phyloP scores from a whole-genome alignment of 2,888 invertebrate species.

The Drosophila histrio region DNA sequence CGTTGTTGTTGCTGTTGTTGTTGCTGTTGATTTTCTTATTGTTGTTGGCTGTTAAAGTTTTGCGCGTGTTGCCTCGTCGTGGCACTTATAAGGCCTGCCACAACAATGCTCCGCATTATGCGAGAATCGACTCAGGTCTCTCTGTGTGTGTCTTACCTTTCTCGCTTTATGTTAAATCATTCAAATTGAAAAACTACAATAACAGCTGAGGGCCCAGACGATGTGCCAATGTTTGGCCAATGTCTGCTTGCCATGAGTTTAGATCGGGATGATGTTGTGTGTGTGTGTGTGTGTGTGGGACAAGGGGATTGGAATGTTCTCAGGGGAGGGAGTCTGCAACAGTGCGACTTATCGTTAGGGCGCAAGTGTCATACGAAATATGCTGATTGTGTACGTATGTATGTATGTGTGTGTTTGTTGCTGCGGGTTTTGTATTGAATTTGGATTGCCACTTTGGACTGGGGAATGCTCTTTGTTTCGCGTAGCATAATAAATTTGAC shows the following conservation, averaged over 20 bases:
- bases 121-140: slow-evolving; percentile 22
- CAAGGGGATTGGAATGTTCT: slow-evolving; percentile 56
- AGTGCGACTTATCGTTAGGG: slow-evolving; percentile 61
- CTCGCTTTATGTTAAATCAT: slow-evolving; percentile 77
- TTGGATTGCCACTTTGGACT: slow-evolving; percentile 61
- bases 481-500: slow-evolving; percentile 55
- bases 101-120: slow-evolving; percentile 66
- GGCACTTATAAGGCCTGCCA: slow-evolving; percentile 69
- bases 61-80: slow-evolving; percentile 63
- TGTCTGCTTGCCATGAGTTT: slow-evolving; percentile 23
- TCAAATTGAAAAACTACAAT: slow-evolving; percentile 77
- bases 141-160: slow-evolving; percentile 54
- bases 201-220: slow-evolving; percentile 70
- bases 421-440: slow-evolving; percentile 58
- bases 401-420: slow-evolving; percentile 10
- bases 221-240: slow-evolving; percentile 63
- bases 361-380: slow-evolving; percentile 67
- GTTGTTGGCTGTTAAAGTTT: slow-evolving; percentile 66
- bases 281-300: slow-evolving; percentile 4
- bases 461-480: slow-evolving; percentile 55
- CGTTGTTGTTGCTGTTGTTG: slow-evolving; percentile 4
- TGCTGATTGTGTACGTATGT: slow-evolving; percentile 47
- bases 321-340: slow-evolving; percentile 63
- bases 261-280: neutral
- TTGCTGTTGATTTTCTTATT: slow-evolving; percentile 26